Evolutionary conservation across 1,140 invertebrate genomes (phyloP), one percentile per base, ranked within the genome.

Genomic region (Epicauta chinensis): DNA sequence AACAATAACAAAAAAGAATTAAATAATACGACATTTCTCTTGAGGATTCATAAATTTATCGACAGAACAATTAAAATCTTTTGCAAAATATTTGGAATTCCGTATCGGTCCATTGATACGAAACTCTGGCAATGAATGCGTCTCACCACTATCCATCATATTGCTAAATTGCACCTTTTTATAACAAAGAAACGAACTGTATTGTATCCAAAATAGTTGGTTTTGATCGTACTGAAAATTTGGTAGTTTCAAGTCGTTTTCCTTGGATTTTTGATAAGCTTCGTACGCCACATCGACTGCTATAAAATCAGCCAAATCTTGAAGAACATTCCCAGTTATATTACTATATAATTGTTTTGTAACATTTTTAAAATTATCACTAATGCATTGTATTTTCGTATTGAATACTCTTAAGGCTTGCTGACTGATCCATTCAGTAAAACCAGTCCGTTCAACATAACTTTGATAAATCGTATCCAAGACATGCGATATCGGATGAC

Each of bases 51-150:
- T 80, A 7, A 64, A 59, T 10, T 73, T 74, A 2, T 73, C 75
- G 3, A 59, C 31, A 0, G 74, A 68, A 61, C 84, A 86, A 10
- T 79, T 76, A 62, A 81, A 87, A 51, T 77, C 78, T 44, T 72
- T 63, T 0, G 81, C 71, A 63, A 88, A 88, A 13, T 82, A 80
- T 15, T 73, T 63, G 29, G 75, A 74, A 62, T 88, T 88, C 9
- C 80, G 78, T 7, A 86, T 68, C 1, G 82, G 77, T n/a, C 83
- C 83, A 41, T 80, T 77, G 0, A 86, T 13, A 7, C 16, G 17
- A 11, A 34, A 7, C 14, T 14, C 4, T 16, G 30, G 14, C 11
- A 47, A 29, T 13, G 36, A 12, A 16, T 34, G 16, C 15, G 7
- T 32, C 6, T 13, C 16, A 23, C 7, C 23, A 7, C 7, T 23